Evolutionary conservation across 2,113 vertebrate species (phyloP).

Genomic region (Zosterops lateralis): DNA sequence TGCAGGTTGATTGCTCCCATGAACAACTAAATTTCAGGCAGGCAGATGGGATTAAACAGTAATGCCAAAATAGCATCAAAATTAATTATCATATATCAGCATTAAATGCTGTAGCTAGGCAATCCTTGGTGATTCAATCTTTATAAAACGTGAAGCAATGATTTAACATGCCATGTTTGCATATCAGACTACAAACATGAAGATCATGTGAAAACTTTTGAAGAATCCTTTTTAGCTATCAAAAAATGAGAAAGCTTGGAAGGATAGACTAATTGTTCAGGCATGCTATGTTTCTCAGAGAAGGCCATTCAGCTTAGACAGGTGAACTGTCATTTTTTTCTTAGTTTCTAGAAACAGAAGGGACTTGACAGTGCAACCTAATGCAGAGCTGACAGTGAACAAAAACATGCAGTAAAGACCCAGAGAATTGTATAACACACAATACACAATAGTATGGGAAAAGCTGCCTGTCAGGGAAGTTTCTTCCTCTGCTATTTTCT

Average conservation of each 20-base stretch:
- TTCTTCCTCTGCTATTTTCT: neutral
- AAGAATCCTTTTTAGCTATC: neutral
- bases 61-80: neutral
- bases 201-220: neutral
- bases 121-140: neutral
- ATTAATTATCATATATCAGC: neutral
- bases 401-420: neutral
- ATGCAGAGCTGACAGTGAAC: neutral
- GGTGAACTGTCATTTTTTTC: neutral
- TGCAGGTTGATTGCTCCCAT: neutral
- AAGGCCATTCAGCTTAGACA: neutral
- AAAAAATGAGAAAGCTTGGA: neutral
- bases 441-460: neutral
- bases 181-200: neutral
- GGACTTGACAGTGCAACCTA: neutral
- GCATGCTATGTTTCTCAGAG: neutral
- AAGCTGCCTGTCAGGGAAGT: neutral
- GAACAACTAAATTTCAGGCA: neutral
- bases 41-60: neutral
- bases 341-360: neutral
- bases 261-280: neutral
- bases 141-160: neutral
- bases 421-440: neutral
- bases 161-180: neutral
- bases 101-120: neutral